Evolutionary conservation across 2,113 vertebrate species (phyloP), one percentile per base, ranked within the genome.

Genomic region (Kobus ellipsiprymnus): DNA sequence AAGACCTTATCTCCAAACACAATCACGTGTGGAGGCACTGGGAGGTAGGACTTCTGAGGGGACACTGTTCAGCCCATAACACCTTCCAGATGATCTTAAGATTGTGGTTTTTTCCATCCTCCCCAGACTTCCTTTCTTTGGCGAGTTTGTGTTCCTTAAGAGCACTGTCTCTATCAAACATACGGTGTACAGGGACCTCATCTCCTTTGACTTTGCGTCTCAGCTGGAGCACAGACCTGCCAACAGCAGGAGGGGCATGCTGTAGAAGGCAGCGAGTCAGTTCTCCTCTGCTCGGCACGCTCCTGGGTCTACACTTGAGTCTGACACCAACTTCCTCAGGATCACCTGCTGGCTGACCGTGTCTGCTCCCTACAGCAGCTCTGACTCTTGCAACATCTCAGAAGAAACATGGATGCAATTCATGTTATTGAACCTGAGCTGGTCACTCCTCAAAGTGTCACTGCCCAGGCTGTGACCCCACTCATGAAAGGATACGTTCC

Each of bases 161-260:
- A 33, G 12, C 19, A 14, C 29, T 27, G 25, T 95, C n/a, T 14
- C 44, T 59, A 1, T 57, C 57, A 80, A 48, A 33, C 30, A 52
- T n/a, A 7, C 6, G 5, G 46, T 3, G 2, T 33, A 50, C 27
- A 30, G 57, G 19, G 21, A n/a, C 19, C 3, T 0, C 3, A 19
- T 21, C 16, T 44, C 44, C 33, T n/a, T 4, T 48, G 27, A 16
- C 55, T 36, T 29, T 46, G 40, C 10, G 25, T 15, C 64, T 80
- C 59, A 25, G 64, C 54, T 50, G 17, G 9, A 60, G 17, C 78
- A n/a, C 64, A 71, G 62, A 33, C 74, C 50, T 52, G 48, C 55
- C 55, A 46, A 10, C 3, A 13, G 62, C 40, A 80, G 78, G 96
- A 30, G 15, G 29, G 55, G 7, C 11, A 30, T 46, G 48, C 62